Base-by-base conservation (phyloP, 2,797 vertebrate species). In the Phrynocephalus vlangalii region DNA sequence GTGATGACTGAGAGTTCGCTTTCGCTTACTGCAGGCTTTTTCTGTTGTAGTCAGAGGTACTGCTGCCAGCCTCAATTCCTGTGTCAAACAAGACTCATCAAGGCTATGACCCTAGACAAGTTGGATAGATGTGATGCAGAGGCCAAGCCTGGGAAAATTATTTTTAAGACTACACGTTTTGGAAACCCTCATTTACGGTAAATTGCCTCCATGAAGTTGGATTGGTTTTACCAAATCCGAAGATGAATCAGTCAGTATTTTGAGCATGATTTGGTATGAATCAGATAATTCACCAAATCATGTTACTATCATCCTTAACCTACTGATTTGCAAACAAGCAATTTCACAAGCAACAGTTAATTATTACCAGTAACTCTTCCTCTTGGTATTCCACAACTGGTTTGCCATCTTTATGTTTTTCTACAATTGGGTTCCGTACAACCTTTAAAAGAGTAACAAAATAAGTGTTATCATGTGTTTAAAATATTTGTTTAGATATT, bases 341-440 rank as follows among this genome's bases (percentile, higher is more conserved):
- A 56, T 24, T 30, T 22, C 50, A 30, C 38, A 44, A 9, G 3
- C 18, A 52, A 52, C 86, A 87, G 13, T 66, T 79, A 33, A 84
- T 80, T 24, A 82, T 97, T 95, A 99, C 99, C 95, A 99, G 96
- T 92, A 99, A 96, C 92, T 99, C 99, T 79, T 99, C 99, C 94
- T 99, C 99, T 88, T 99, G 98, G 93, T 99, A 99, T 92, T 99
- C 99, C 89, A 98, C 88, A 22, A 98, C 96, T 77, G 98, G 97
- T 94, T 98, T 99, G 50, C 99, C 99, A 90, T 99, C 99, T 96
- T 99, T 99, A 95, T 97, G 97, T 95, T 98, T 99, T 96, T 99
- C 98, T 75, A 99, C 96, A 90, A 99, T 97, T 63, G 99, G 99
- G 95, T 99, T 99, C 90, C 98, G 96, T 85, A 99, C 99, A 91